Percentiles rank a stretch among this genome's conserved stretches.
Evolutionary conservation across 2,797 vertebrate species (phyloP).

Genomic region (Parauchenoglanis ngamensis): DNA sequence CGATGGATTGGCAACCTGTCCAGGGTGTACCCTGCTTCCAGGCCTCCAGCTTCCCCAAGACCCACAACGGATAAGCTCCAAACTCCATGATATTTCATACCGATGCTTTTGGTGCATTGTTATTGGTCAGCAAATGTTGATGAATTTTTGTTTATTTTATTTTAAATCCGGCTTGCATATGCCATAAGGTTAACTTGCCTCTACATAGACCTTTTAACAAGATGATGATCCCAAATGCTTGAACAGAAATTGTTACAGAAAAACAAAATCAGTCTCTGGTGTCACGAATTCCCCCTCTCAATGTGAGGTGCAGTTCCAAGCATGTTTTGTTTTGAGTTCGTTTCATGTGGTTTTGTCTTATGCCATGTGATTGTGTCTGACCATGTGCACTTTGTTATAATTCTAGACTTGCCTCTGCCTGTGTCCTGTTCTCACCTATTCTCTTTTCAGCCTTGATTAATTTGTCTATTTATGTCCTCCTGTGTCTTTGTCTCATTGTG

Average conservation of each 20-base stretch:
- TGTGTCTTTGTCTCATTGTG: background rate
- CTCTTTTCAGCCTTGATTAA: conserved; percentile 4
- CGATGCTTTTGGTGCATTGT: background rate
- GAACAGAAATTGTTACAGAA: background rate
- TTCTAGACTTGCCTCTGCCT: background rate
- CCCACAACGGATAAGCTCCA: too few relatives aligned
- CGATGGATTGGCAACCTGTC: too few relatives aligned
- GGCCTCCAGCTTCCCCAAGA: too few relatives aligned
- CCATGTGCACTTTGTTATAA: conserved; percentile 4
- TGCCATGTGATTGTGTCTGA: too few relatives aligned
- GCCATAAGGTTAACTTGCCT: background rate
- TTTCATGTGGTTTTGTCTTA: background rate
- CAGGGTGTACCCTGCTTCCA: too few relatives aligned
- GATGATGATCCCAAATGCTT: background rate
- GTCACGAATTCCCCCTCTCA: background rate
- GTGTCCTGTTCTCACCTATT: conserved; percentile 4
- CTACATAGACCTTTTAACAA: background rate
- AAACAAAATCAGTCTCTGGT: background rate
- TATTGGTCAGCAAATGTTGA: background rate
- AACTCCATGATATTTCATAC: background rate
- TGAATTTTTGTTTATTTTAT: background rate
- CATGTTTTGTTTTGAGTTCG: background rate
- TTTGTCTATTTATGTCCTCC: background rate
- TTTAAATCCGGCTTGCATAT: background rate
- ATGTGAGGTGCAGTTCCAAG: background rate